These are phyloP conservation scores for Odontamblyopus rebecca DNA, from an alignment of 2,797 vertebrate species.

Conservation along the genomic window DNA sequence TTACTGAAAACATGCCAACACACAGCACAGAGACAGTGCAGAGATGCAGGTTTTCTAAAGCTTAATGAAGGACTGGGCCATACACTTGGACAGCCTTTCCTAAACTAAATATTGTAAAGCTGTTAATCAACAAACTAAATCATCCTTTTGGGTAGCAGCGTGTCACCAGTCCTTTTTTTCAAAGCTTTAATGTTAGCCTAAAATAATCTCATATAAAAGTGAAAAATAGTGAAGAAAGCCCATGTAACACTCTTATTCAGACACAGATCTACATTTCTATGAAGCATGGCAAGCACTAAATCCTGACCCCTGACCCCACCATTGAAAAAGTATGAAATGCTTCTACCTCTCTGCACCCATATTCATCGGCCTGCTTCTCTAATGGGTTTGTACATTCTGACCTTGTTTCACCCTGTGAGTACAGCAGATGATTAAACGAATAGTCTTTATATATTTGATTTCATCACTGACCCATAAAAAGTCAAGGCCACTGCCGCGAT, in stretches of 20 bases:
- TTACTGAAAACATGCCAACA: conserved; percentile 44
- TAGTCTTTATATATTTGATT: conserved; percentile 26
- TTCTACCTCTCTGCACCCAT: conserved; percentile 17
- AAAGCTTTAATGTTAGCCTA: neutral
- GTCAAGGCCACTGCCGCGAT: conserved; percentile 37
- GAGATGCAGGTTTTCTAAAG: conserved; percentile 23
- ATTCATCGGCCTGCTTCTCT: conserved; percentile 23
- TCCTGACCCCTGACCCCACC: conserved; percentile 17
- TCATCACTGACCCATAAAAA: conserved; percentile 23
- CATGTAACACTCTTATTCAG: conserved; percentile 6
- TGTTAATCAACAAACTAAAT: conserved; percentile 39
- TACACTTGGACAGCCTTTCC: conserved; percentile 34
- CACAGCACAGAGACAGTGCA: conserved; percentile 23
- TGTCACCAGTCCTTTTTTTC: neutral
- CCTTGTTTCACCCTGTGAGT: conserved; percentile 23
- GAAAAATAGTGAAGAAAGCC: neutral
- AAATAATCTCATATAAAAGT: neutral
- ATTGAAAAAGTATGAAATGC: conserved; percentile 21
- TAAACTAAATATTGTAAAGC: conserved; percentile 23
- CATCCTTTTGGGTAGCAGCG: conserved; percentile 16
- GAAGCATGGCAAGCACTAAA: conserved; percentile 19
- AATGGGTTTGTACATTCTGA: conserved; percentile 33
- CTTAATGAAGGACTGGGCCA: conserved; percentile 26
- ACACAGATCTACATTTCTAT: conserved; percentile 20
- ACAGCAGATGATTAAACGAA: conserved; percentile 36